Percentiles rank a stretch among this genome's conserved stretches.
These are phyloP conservation scores for Homalodisca vitripennis DNA, from an alignment of 1,140 invertebrate genomes.

Conservation along the genomic window DNA sequence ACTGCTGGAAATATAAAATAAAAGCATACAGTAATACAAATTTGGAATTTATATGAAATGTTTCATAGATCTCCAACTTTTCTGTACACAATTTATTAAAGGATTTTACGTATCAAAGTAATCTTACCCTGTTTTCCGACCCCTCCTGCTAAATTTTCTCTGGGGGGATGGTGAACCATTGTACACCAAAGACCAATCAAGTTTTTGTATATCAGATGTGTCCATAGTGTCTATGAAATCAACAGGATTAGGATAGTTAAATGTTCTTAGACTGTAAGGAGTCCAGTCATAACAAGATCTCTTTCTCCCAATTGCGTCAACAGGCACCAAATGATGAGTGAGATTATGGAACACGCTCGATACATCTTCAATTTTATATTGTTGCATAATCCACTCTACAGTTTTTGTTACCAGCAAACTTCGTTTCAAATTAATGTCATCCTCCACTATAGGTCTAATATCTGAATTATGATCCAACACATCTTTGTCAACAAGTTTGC, in stretches of 20 bases:
- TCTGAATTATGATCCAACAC: constrained; percentile 15
- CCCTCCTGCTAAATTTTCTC: constrained; percentile 12
- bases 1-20: too few species aligned
- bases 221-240: background rate
- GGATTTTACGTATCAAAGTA: too few species aligned
- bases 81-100: too few species aligned
- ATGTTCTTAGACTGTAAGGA: background rate
- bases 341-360: background rate
- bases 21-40: too few species aligned
- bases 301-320: background rate
- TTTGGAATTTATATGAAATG: too few species aligned
- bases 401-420: background rate
- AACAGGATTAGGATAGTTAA: background rate
- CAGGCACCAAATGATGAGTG: background rate
- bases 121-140: background rate
- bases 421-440: constrained; percentile 14
- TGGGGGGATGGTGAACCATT: background rate
- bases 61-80: too few species aligned
- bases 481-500: constrained; percentile 7
- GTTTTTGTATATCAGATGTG: background rate
- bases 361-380: background rate
- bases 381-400: constrained; percentile 17
- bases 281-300: background rate
- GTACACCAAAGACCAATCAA: background rate
- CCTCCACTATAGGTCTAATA: constrained; percentile 17